A percentile compares a stretch with the other conserved stretches of the same genome.
Conservation (phyloP, 2,888 invertebrate species). For the Ectropis crepuscularia region DNA sequence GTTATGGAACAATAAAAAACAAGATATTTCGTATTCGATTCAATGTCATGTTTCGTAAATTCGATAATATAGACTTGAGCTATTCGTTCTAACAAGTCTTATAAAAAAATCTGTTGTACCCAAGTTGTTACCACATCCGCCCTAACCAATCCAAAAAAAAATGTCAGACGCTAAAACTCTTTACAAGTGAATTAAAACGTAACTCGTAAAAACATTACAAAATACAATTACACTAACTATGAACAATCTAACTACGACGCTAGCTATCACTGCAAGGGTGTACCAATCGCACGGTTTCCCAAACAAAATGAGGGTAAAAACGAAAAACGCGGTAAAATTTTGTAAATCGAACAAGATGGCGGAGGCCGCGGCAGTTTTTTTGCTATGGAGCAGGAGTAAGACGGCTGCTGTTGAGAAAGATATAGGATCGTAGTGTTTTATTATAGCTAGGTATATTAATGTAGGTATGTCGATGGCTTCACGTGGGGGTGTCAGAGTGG, state of each 20-base stretch:
- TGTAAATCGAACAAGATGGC: conserved; percentile 64
- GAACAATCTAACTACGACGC: conserved; percentile 69
- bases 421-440: conserved; percentile 59
- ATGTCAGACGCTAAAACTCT: conserved; percentile 44
- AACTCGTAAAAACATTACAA: conserved; percentile 63
- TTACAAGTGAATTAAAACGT: conserved; percentile 42
- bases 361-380: conserved; percentile 49
- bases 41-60: conserved; percentile 28
- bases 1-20: conserved; percentile 20
- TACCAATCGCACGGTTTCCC: conserved; percentile 73
- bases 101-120: conserved; percentile 59
- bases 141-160: conserved; percentile 50
- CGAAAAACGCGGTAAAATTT: conserved; percentile 54
- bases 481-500: conserved; percentile 56
- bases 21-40: conserved; percentile 19
- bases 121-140: conserved; percentile 54
- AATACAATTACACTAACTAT: conserved; percentile 65
- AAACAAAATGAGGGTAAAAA: conserved; percentile 63
- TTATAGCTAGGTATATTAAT: conserved; percentile 59
- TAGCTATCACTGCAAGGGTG: conserved; percentile 74
- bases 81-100: conserved; percentile 18
- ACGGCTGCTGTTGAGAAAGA: conserved; percentile 59
- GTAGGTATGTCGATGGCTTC: conserved; percentile 61
- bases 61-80: conserved; percentile 34
- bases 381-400: conserved; percentile 59